Conservation (phyloP, 2,113 vertebrate species). For the Pygathrix nemaeus region DNA sequence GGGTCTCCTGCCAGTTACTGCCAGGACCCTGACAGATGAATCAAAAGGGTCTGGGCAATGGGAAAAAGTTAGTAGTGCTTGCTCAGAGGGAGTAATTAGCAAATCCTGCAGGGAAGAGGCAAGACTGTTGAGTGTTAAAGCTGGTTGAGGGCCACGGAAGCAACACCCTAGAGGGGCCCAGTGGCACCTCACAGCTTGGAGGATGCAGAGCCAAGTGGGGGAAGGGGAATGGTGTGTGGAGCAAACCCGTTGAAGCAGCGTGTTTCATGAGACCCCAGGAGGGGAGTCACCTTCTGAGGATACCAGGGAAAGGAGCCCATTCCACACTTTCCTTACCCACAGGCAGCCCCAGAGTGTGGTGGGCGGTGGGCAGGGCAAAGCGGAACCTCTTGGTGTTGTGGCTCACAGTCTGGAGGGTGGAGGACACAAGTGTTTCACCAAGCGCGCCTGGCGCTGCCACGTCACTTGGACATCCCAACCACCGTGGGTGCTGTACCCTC, state of each 20-base stretch:
- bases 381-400: slow-evolving; percentile 85
- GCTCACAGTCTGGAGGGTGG: slow-evolving; percentile 79
- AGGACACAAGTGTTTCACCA: slow-evolving; percentile 41
- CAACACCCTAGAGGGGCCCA: not conserved
- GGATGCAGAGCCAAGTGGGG: not conserved
- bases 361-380: slow-evolving; percentile 83
- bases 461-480: not conserved
- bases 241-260: not conserved
- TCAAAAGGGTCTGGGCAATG: not conserved
- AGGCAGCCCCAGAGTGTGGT: slow-evolving; percentile 84
- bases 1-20: not conserved
- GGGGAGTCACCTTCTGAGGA: not conserved
- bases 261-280: not conserved
- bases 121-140: not conserved
- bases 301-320: not conserved
- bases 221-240: not conserved
- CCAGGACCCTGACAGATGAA: not conserved
- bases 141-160: not conserved
- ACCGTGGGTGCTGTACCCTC: not conserved
- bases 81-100: not conserved
- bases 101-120: not conserved
- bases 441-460: not conserved
- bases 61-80: not conserved
- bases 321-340: slow-evolving; percentile 79
- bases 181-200: not conserved